A percentile compares a stretch with the other conserved stretches of the same genome.
Conservation (phyloP, 2,797 vertebrate genomes). For the Melopsittacus undulatus region DNA sequence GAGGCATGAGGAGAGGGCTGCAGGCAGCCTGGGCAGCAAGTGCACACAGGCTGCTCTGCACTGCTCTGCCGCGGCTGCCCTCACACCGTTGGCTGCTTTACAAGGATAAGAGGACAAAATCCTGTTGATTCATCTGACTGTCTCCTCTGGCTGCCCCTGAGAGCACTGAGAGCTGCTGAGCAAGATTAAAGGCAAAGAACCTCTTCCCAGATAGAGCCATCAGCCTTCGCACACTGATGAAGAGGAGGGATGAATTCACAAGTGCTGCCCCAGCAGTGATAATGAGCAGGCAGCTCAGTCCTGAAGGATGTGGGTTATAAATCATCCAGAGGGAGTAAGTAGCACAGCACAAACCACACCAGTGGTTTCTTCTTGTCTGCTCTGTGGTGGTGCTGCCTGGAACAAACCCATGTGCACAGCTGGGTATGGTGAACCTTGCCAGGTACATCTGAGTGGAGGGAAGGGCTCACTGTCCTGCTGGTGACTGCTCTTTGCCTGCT, state of each 20-base stretch:
- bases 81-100: neutral
- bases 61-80: fast-evolving
- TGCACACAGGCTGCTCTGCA: fast-evolving
- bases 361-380: neutral
- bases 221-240: neutral
- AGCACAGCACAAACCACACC: fast-evolving
- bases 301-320: neutral
- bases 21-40: neutral
- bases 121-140: neutral
- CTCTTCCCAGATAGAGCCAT: neutral
- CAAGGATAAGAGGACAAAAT: neutral
- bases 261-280: neutral
- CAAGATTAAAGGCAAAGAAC: neutral
- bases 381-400: neutral
- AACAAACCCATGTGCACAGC: neutral
- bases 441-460: neutral
- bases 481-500: neutral
- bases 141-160: neutral
- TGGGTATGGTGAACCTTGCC: neutral
- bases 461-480: neutral
- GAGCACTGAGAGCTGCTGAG: neutral
- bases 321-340: neutral
- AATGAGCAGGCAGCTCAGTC: neutral
- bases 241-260: neutral
- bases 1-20: neutral